Conservation (phyloP, 2,113 vertebrate species). For the Dermatemys mawii region DNA sequence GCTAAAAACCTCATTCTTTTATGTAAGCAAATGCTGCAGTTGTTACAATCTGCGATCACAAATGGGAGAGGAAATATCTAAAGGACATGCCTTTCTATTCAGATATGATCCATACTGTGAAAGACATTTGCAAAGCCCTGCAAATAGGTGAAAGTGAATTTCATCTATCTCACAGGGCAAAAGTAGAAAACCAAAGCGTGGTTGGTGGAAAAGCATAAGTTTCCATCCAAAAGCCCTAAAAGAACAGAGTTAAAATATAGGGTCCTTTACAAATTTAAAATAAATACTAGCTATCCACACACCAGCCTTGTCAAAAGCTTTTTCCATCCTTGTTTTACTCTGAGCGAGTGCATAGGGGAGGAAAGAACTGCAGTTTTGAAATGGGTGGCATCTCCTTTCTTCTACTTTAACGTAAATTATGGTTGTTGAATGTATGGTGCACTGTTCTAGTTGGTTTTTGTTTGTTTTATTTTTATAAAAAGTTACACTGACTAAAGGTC, state of each 20-base stretch:
- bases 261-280: neutral
- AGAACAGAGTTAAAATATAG: neutral
- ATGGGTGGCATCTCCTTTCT: neutral
- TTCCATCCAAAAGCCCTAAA: neutral
- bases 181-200: rapidly evolving
- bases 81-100: neutral
- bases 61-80: neutral
- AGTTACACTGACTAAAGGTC: neutral
- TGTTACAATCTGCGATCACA: neutral
- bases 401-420: neutral
- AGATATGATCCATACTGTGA: neutral
- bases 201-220: neutral
- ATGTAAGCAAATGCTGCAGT: neutral
- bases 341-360: neutral
- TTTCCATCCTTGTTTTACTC: neutral
- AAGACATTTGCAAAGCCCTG: neutral
- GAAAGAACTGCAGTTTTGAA: neutral
- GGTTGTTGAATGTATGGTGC: neutral
- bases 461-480: neutral
- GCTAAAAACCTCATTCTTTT: neutral
- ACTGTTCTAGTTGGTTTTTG: neutral
- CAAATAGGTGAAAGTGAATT: neutral
- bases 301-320: rapidly evolving
- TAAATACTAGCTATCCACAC: neutral
- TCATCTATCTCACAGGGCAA: neutral